Conservation (phyloP, 1,140 invertebrate species). For the Meloidogyne floridensis region DNA sequence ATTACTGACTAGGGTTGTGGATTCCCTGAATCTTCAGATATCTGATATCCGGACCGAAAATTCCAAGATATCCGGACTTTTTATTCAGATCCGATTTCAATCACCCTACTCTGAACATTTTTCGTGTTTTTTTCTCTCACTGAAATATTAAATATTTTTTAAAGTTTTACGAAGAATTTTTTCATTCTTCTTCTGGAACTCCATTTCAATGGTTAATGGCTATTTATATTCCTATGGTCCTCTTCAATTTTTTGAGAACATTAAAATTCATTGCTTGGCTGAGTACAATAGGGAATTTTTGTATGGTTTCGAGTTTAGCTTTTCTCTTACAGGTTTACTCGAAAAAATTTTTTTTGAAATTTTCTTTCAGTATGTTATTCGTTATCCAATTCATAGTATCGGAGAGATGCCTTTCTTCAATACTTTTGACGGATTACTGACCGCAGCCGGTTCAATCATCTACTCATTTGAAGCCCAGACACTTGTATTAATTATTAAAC, state of each 20-base stretch:
- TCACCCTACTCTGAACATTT: neutral
- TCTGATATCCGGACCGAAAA: too few species aligned
- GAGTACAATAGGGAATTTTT: slow-evolving; percentile 52
- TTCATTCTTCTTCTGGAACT: slow-evolving; percentile 20
- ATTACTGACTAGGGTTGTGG: too few species aligned
- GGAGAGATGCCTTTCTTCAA: slow-evolving; percentile 48
- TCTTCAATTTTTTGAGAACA: slow-evolving; percentile 46
- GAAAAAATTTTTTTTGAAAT: slow-evolving; percentile 7
- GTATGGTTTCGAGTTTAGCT: slow-evolving; percentile 52
- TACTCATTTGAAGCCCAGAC: slow-evolving; percentile 64
- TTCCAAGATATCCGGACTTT: too few species aligned
- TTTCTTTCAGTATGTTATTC: slow-evolving; percentile 46
- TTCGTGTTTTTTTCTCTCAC: neutral
- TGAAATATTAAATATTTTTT: neutral
- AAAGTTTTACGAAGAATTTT: slow-evolving; percentile 39
- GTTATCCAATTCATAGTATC: slow-evolving; percentile 38
- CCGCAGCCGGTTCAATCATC: slow-evolving; percentile 56
- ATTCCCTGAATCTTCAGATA: too few species aligned
- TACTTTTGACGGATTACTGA: slow-evolving; percentile 55
- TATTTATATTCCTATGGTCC: slow-evolving; percentile 42
- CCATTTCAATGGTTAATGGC: slow-evolving; percentile 39
- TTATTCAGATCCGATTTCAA: too few species aligned
- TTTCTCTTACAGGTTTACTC: slow-evolving; percentile 54
- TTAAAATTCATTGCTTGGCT: slow-evolving; percentile 41
- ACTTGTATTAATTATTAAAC: slow-evolving; percentile 38